These are phyloP conservation scores for Epinephelus lanceolatus DNA, from an alignment of 2,113 vertebrate species.

Conservation along the genomic window DNA sequence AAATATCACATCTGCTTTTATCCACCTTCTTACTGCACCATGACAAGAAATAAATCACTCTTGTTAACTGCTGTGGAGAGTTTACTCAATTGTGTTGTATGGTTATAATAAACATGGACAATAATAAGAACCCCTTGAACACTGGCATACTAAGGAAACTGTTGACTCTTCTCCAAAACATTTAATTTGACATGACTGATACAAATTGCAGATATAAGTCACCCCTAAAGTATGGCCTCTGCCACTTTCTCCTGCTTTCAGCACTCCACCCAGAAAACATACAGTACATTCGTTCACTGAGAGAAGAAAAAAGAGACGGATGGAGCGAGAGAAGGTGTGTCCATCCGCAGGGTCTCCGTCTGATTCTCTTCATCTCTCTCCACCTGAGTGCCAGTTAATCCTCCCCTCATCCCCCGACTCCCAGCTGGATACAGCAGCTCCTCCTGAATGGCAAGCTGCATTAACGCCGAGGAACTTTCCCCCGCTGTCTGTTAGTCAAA, in stretches of 20 bases:
- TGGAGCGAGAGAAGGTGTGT: constrained; percentile 61
- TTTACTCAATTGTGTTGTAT: background rate
- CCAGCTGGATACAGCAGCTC: constrained; percentile 73
- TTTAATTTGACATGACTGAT: background rate
- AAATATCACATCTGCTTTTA: constrained; percentile 4
- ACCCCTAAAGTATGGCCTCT: constrained; percentile 14
- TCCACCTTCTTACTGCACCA: background rate
- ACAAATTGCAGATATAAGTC: background rate
- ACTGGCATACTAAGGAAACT: background rate
- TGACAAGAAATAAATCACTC: constrained; percentile 1
- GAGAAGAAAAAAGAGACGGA: constrained; percentile 28
- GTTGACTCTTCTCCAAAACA: constrained; percentile 9
- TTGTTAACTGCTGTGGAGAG: background rate
- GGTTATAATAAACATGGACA: background rate
- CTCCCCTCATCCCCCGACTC: constrained; percentile 76
- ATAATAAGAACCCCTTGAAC: background rate
- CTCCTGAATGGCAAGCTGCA: constrained; percentile 76
- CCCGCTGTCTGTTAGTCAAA: constrained; percentile 79
- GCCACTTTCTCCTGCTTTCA: constrained; percentile 8
- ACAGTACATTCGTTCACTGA: constrained; percentile 37
- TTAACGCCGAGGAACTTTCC: constrained; percentile 76
- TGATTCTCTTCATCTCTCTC: constrained; percentile 78
- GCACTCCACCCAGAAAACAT: constrained; percentile 39
- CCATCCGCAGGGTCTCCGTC: constrained; percentile 66
- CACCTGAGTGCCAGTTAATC: constrained; percentile 84